These are phyloP conservation scores for Syngnathus floridae DNA, from an alignment of 2,113 vertebrate genomes.

Conservation along the genomic window DNA sequence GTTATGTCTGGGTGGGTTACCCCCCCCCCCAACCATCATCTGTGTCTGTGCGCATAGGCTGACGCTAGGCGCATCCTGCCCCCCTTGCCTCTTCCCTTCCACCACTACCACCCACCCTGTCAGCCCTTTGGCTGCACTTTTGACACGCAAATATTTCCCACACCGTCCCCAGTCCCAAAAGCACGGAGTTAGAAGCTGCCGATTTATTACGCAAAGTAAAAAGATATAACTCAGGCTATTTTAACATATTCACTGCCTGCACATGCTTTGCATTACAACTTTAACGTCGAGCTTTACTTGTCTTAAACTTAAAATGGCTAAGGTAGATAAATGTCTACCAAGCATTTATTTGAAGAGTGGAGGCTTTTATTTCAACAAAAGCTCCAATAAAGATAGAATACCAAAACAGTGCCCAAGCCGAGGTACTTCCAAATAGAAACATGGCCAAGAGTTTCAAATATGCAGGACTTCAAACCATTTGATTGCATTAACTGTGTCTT, in stretches of 20 bases:
- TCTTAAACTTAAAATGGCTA: too few species aligned
- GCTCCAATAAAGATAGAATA: too few species aligned
- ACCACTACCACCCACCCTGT: background rate
- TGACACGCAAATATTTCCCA: slow-evolving; percentile 34
- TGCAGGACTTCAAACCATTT: background rate
- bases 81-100: background rate
- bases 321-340: too few species aligned
- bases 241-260: background rate
- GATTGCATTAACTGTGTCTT: background rate
- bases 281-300: too few species aligned
- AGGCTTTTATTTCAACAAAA: too few species aligned
- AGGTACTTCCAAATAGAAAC: too few species aligned
- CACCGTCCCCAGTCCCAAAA: slow-evolving; percentile 28
- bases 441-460: too few species aligned
- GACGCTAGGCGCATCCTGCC: slow-evolving; percentile 3
- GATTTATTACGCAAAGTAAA: background rate
- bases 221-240: background rate
- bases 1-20: slow-evolving; percentile 61
- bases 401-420: too few species aligned
- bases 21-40: slow-evolving; percentile 21
- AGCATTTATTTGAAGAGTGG: too few species aligned
- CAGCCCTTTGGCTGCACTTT: background rate
- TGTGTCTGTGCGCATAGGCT: slow-evolving; percentile 45
- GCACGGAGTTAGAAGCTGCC: background rate
- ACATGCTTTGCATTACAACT: background rate